phyloP scores from a whole-genome alignment of 1,140 invertebrate genomes.

The Rhopalosiphum maidis region DNA sequence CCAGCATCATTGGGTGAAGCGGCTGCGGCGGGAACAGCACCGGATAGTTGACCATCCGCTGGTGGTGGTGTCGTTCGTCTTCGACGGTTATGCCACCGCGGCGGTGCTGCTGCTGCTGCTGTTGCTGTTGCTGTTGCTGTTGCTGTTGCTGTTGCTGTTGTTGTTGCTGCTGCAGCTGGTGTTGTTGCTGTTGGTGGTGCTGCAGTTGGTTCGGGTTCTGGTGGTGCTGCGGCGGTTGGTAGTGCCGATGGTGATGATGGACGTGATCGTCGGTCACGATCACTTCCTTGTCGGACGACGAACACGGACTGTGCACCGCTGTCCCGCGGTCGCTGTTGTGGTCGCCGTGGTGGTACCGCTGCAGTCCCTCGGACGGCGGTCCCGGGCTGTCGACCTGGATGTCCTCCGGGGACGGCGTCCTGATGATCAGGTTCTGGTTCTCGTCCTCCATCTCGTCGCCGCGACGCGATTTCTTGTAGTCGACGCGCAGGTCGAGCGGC shows the following conservation, averaged over 20 bases:
- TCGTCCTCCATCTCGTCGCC: constrained; percentile 70
- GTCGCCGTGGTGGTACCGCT: constrained; percentile 33
- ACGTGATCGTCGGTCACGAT: constrained; percentile 49
- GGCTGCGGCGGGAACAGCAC: constrained; percentile 69
- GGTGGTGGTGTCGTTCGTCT: constrained; percentile 61
- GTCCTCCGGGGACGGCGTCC: constrained; percentile 66
- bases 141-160: neutral
- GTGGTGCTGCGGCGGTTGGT: neutral
- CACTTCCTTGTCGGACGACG: constrained; percentile 45
- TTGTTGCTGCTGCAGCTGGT: neutral
- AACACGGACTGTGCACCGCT: constrained; percentile 7
- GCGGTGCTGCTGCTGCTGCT: neutral
- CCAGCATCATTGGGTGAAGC: constrained; percentile 73
- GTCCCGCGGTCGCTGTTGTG: neutral
- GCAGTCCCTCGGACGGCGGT: constrained; percentile 19
- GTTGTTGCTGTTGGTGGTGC: neutral
- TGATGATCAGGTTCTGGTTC: constrained; percentile 72
- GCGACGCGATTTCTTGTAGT: constrained; percentile 73
- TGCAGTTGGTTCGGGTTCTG: neutral
- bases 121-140: neutral
- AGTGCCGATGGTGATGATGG: constrained; percentile 50
- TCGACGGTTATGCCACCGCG: constrained; percentile 47
- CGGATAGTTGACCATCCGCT: constrained; percentile 64
- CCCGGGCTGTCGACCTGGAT: constrained; percentile 55
- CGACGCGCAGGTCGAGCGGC: constrained; percentile 82